Evolutionary conservation across 1,140 invertebrate genomes (phyloP), one percentile per base, ranked within the genome.

Genomic region (Metopolophium dirhodum): DNA sequence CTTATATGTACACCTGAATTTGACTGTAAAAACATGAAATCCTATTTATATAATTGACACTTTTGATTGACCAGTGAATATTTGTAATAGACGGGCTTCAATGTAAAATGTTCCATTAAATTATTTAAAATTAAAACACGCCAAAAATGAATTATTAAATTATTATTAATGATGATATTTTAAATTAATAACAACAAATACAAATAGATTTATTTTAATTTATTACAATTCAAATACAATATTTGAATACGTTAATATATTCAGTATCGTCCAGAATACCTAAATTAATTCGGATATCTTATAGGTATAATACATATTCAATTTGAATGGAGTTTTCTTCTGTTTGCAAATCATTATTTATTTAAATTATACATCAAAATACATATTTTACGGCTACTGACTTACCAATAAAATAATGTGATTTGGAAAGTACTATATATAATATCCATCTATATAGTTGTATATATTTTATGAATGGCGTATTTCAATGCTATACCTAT

Each of bases 331-430:
- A 22, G 20, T 82, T 35, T 82, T 82, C 30, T 37, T 82, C 7
- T 82, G 35, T 82, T 82, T 82, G 2, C 77, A 82, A 82, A 82
- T 82, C 77, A 37, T 82, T 82, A 82, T 82, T 37, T 82, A 82
- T 82, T 82, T 82, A 82, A 82, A 82, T 37, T 22, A 35, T 22
- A 37, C 14, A 68, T 68, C 57, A 68, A 68, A 51, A 51, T 51
- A 68, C 14, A n/a, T 22, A 37, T 82, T 8, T 82, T 82, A 20
- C 22, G 26, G 18, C 20, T 23, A 22, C 77, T 7, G 1, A 82
- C 20, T 20, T 22, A 18, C 7, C 18, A 35, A 37, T 22, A 82
- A 82, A 35, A 82, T 30, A 82, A 82, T 37, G n/a, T 35, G 35
- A 8, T 77, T 35, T 35, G 68, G n/a, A 30, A n/a, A 35, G 18